Conservation (phyloP, 2,113 vertebrate species). For the Equus przewalskii region DNA sequence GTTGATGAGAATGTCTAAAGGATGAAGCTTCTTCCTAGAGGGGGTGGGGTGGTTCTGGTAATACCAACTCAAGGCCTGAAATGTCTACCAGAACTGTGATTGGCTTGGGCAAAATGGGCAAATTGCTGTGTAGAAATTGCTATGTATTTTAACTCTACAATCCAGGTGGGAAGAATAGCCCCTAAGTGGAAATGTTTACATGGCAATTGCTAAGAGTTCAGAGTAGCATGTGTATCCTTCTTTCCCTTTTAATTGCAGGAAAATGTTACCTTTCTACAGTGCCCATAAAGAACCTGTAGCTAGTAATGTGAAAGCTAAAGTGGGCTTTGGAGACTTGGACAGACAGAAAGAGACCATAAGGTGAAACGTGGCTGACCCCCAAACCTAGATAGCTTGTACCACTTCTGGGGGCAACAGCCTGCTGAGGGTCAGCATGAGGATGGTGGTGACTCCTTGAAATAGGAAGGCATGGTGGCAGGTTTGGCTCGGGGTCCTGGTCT, state of each 20-base stretch:
- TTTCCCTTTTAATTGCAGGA: not conserved
- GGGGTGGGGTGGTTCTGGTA: not conserved
- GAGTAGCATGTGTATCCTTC: not conserved
- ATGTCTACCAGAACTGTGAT: not conserved
- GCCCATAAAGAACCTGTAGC: not conserved
- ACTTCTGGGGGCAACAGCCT: not conserved
- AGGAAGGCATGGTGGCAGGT: not conserved
- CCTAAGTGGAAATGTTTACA: no score
- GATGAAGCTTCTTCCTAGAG: not conserved
- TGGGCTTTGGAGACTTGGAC: not conserved
- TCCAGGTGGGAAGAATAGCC: not conserved
- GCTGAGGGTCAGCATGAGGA: no score
- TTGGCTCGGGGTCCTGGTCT: not conserved
- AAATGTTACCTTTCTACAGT: not conserved
- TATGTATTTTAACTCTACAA: not conserved
- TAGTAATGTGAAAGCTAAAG: not conserved
- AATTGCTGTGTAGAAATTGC: not conserved
- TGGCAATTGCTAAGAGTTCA: not conserved
- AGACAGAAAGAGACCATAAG: not conserved
- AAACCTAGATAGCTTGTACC: no score
- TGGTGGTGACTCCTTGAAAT: not conserved
- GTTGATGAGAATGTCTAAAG: not conserved
- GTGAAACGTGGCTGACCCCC: not conserved
- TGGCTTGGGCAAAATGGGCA: not conserved
- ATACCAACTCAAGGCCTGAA: not conserved